Conservation (phyloP, 2,888 invertebrate genomes). For the Amphipoea lucens region DNA sequence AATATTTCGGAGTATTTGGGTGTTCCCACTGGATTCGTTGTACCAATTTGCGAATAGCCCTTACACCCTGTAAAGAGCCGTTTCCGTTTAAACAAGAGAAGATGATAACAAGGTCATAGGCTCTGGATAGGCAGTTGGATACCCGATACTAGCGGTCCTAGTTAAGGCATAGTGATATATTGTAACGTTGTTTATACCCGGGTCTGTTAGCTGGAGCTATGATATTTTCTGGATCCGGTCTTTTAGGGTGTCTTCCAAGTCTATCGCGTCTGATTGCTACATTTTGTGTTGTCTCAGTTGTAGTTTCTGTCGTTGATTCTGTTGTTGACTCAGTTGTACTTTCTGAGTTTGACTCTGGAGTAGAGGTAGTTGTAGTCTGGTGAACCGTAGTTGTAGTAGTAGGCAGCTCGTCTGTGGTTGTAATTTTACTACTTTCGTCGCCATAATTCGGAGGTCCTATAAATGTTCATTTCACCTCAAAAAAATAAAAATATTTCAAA, state of each 20-base stretch:
- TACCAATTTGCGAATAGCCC: not conserved
- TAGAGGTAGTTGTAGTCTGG: not conserved
- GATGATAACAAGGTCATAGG: not conserved
- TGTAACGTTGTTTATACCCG: conserved; percentile 28
- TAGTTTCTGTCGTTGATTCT: too few species aligned
- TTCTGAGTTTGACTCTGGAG: not conserved
- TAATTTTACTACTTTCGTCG: not conserved
- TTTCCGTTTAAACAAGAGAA: conserved; percentile 1
- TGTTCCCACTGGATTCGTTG: too few species aligned
- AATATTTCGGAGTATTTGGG: too few species aligned
- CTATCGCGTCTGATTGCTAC: conserved; percentile 27
- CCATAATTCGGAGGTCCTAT: conserved; percentile 26
- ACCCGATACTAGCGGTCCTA: not conserved
- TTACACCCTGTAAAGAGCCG: not conserved
- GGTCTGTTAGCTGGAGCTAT: not conserved
- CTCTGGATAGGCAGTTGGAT: not conserved
- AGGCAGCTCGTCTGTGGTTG: not conserved
- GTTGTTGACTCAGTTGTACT: not conserved
- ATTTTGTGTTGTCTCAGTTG: not conserved
- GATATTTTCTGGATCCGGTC: not conserved
- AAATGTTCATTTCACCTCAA: not conserved
- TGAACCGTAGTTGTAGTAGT: conserved; percentile 1
- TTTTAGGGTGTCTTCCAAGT: conserved; percentile 24
- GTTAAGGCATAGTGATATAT: not conserved
- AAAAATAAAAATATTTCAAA: not conserved